These are phyloP conservation scores for Oxyura jamaicensis DNA, from an alignment of 2,113 vertebrate genomes.

Conservation along the genomic window DNA sequence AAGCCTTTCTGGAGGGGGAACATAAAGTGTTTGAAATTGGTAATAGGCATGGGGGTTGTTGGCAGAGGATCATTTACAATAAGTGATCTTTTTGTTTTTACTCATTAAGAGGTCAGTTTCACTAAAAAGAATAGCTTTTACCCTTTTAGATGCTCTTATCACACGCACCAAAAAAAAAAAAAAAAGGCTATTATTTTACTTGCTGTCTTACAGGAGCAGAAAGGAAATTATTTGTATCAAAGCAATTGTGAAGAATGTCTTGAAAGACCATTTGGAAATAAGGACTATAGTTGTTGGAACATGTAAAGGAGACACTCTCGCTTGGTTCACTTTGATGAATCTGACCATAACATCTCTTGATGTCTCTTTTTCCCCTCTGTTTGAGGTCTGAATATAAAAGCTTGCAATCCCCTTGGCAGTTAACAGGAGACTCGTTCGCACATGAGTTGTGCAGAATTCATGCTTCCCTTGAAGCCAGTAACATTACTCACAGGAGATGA, in stretches of 20 bases:
- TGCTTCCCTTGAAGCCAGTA: neutral
- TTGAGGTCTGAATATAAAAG: neutral
- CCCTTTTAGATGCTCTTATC: constrained; percentile 47
- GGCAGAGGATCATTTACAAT: constrained; percentile 43
- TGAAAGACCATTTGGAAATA: constrained; percentile 28
- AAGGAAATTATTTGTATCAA: neutral
- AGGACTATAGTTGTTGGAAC: constrained; percentile 17
- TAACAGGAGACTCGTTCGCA: neutral
- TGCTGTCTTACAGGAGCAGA: neutral
- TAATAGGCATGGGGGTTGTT: constrained; percentile 14
- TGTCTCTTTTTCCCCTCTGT: neutral
- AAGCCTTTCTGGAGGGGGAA: constrained; percentile 36
- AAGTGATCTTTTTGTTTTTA: constrained; percentile 54
- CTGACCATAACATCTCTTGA: neutral
- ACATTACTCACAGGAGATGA: neutral
- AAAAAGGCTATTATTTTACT: constrained; percentile 24
- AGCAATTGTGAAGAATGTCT: neutral
- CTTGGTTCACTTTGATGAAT: neutral
- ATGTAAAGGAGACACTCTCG: neutral
- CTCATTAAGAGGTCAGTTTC: constrained; percentile 34
- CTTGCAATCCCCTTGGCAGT: neutral
- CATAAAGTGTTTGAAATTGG: constrained; percentile 55
- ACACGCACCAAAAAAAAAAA: constrained; percentile 7
- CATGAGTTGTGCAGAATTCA: neutral
- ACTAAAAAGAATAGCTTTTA: constrained; percentile 18